phyloP scores from a whole-genome alignment of 2,888 invertebrate genomes.

The Phrixothrix hirtus region DNA sequence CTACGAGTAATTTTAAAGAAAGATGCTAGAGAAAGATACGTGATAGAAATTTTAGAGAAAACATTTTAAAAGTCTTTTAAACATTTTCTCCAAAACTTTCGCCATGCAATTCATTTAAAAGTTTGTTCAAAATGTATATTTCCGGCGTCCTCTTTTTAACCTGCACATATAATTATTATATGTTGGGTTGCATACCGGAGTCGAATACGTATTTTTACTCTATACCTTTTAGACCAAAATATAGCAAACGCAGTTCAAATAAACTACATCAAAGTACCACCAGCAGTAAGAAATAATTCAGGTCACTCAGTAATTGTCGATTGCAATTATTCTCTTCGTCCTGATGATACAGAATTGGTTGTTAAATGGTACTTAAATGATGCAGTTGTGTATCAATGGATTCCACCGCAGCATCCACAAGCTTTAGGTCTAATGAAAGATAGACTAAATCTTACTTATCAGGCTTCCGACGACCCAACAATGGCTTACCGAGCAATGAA shows the following conservation, averaged over 20 bases:
- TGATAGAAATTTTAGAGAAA: too few relatives aligned
- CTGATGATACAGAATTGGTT: slow-evolving; percentile 68
- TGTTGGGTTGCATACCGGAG: too few relatives aligned
- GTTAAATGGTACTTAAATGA: slow-evolving; percentile 77
- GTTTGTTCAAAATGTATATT: not conserved
- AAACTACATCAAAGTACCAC: slow-evolving; percentile 53
- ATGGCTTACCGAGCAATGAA: slow-evolving; percentile 72
- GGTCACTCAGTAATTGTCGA: slow-evolving; percentile 64
- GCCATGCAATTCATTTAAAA: not conserved
- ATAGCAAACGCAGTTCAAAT: slow-evolving; percentile 45
- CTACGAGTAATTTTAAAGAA: too few relatives aligned
- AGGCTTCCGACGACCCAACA: slow-evolving; percentile 67
- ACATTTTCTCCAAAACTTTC: too few relatives aligned
- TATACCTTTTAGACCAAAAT: slow-evolving; percentile 15
- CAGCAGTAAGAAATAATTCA: slow-evolving; percentile 52
- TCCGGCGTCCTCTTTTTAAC: not conserved
- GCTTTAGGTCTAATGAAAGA: slow-evolving; percentile 63
- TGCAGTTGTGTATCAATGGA: slow-evolving; percentile 80
- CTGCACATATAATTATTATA: not conserved
- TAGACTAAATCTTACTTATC: slow-evolving; percentile 66
- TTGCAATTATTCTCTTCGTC: slow-evolving; percentile 69
- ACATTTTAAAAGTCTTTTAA: too few relatives aligned
- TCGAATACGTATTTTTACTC: too few relatives aligned
- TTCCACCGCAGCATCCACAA: slow-evolving; percentile 69
- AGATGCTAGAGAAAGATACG: too few relatives aligned